Percentiles rank a stretch among this genome's conserved stretches.
phyloP scores from a whole-genome alignment of 2,888 invertebrate species.

The Patella pellucida region DNA sequence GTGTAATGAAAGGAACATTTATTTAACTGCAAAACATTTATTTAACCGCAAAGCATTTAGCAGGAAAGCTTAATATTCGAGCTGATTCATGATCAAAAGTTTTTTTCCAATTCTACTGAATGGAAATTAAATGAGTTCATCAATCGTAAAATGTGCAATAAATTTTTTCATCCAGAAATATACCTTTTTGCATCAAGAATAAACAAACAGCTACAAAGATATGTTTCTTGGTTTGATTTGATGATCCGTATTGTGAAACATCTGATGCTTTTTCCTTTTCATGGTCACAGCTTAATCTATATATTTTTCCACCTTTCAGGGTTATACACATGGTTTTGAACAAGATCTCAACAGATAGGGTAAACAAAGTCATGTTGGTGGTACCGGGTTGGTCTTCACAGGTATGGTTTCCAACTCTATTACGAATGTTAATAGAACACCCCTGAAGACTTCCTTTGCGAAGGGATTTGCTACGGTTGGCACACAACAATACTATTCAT shows the following conservation, averaged over 20 bases:
- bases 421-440: neutral
- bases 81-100: conserved; percentile 29
- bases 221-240: conserved; percentile 31
- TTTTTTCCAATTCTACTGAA: conserved; percentile 29
- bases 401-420: conserved; percentile 32
- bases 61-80: conserved; percentile 17
- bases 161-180: conserved; percentile 28
- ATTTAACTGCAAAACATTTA: too few relatives aligned
- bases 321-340: conserved; percentile 21
- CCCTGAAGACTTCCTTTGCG: neutral
- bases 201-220: conserved; percentile 25
- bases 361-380: conserved; percentile 24
- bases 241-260: conserved; percentile 25
- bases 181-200: conserved; percentile 32
- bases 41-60: conserved; percentile 20
- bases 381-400: conserved; percentile 33
- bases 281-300: conserved; percentile 30
- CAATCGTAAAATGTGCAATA: conserved; percentile 20
- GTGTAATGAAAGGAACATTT: conserved; percentile 27
- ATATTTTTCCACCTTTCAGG: conserved; percentile 33
- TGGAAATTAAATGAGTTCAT: conserved; percentile 29
- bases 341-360: conserved; percentile 24
- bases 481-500: neutral
- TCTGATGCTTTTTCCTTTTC: conserved; percentile 27
- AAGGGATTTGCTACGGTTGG: neutral